Percentiles rank a stretch among this genome's conserved stretches.
These are phyloP conservation scores for Odontomachus brunneus DNA, from an alignment of 1,140 invertebrate species.

Conservation along the genomic window DNA sequence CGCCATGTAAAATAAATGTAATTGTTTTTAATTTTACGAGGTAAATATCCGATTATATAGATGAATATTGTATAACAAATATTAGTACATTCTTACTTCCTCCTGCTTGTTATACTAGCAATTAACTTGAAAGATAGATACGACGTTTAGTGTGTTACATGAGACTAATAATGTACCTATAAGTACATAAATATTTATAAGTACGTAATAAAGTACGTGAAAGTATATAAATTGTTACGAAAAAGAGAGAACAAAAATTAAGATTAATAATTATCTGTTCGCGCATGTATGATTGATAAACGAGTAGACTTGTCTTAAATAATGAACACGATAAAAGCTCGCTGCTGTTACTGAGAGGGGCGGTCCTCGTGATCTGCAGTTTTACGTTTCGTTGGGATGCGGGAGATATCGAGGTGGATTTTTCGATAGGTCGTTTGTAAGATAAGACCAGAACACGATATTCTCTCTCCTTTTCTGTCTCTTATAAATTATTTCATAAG, in stretches of 20 bases:
- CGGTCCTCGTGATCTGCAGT: constrained; percentile 30
- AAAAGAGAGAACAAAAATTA: not conserved
- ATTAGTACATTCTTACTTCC: no score
- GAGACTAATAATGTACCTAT: not conserved
- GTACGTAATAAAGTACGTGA: not conserved
- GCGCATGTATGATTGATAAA: not conserved
- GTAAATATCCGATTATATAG: no score
- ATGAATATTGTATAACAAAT: no score
- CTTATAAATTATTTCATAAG: no score
- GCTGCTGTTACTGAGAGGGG: constrained; percentile 41
- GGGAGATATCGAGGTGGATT: no score
- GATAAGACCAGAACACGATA: no score
- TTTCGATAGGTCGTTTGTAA: no score
- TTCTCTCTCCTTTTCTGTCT: no score
- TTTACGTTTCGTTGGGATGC: constrained; percentile 62
- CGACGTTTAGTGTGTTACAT: not conserved
- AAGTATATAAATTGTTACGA: not conserved
- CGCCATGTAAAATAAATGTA: constrained; percentile 20
- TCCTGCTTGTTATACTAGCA: not conserved
- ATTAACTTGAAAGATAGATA: constrained; percentile 5
- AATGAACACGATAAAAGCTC: no score
- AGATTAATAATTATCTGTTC: not conserved
- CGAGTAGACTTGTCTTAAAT: constrained; percentile 8
- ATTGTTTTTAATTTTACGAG: constrained; percentile 10
- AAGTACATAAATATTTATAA: constrained; percentile 1